Evolutionary conservation across 2,113 vertebrate genomes (phyloP).

Genomic region (Mormyrus lacerda): DNA sequence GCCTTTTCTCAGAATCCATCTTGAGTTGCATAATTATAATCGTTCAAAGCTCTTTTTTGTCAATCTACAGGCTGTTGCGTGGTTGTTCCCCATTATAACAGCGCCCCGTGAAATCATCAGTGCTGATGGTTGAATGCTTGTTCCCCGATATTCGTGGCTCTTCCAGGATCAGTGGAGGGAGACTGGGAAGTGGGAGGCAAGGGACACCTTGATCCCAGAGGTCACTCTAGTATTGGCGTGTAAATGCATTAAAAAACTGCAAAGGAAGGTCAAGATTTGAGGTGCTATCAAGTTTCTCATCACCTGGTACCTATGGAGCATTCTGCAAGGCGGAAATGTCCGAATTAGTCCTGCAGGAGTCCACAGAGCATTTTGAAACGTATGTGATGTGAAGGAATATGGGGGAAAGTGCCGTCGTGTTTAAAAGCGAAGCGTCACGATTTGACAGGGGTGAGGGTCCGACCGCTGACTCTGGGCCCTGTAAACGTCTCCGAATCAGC

Average conservation of each 20-base stretch:
- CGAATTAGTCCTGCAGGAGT: conserved; percentile 28
- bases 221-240: neutral
- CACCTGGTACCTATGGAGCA: neutral
- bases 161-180: neutral
- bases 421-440: neutral
- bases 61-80: neutral
- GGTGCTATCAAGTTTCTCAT: neutral
- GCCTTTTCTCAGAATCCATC: neutral
- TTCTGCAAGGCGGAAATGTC: neutral
- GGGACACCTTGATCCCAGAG: neutral
- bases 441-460: neutral
- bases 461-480: neutral
- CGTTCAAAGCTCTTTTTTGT: neutral
- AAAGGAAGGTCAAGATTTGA: conserved; percentile 1
- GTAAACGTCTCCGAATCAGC: neutral
- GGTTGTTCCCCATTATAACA: neutral
- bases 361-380: conserved; percentile 17
- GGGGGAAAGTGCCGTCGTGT: neutral
- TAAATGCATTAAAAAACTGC: neutral
- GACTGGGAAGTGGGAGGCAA: neutral
- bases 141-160: neutral
- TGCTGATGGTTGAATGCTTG: neutral
- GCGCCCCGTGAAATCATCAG: neutral
- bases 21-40: neutral
- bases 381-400: neutral